phyloP scores from a whole-genome alignment of 2,888 invertebrate genomes.

The Drosophila sordidula region DNA sequence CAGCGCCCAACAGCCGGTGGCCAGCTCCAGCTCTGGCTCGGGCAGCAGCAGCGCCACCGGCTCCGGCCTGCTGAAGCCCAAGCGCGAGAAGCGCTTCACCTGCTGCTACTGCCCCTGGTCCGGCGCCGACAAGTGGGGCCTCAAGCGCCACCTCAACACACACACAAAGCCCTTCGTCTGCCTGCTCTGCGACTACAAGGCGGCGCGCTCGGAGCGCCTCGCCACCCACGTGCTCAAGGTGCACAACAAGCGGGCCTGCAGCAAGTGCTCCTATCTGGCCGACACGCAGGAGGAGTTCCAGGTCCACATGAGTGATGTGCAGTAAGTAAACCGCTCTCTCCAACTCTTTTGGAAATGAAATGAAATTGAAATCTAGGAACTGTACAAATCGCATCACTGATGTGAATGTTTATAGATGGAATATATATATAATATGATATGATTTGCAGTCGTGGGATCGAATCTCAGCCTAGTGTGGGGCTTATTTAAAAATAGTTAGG shows the following conservation, averaged over 20 bases:
- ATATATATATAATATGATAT: too few relatives aligned
- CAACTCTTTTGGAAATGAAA: not conserved
- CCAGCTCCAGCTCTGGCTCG: conserved; percentile 72
- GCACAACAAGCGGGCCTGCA: conserved; percentile 95
- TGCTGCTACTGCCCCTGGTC: conserved; percentile 97
- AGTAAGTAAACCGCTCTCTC: conserved; percentile 86
- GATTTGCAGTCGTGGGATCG: too few relatives aligned
- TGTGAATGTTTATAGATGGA: too few relatives aligned
- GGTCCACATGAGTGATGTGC: conserved; percentile 91
- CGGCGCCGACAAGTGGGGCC: conserved; percentile 96
- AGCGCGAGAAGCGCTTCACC: conserved; percentile 90
- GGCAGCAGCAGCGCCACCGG: conserved; percentile 57
- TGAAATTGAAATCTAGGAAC: too few relatives aligned
- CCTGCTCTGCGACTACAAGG: conserved; percentile 96
- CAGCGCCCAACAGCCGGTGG: conserved; percentile 66
- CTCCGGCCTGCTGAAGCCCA: conserved; percentile 83
- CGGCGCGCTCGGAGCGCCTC: conserved; percentile 94
- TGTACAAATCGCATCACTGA: too few relatives aligned
- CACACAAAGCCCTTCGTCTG: conserved; percentile 97
- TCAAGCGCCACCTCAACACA: conserved; percentile 96
- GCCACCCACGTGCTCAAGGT: conserved; percentile 96
- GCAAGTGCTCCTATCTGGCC: conserved; percentile 94
- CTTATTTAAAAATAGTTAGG: too few relatives aligned
- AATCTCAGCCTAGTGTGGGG: too few relatives aligned
- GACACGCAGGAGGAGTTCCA: conserved; percentile 93